Conservation (phyloP, 1,140 invertebrate species). For the Uloborus diversus region DNA sequence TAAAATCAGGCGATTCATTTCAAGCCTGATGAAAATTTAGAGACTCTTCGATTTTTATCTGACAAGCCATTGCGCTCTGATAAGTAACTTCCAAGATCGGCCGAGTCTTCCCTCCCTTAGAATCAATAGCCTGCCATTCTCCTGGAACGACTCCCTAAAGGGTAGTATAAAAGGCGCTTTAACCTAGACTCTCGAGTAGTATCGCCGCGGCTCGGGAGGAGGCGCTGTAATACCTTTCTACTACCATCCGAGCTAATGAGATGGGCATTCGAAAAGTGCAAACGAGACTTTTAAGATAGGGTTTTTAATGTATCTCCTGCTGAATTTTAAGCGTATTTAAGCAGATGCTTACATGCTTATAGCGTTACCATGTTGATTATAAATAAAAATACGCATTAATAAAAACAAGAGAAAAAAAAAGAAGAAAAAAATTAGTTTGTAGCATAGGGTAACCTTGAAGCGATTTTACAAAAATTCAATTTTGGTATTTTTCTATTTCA, state of each 20-base stretch:
- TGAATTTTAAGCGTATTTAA: constrained; percentile 21
- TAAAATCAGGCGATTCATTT: constrained; percentile 20
- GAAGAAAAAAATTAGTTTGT: no score
- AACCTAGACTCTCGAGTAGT: neutral
- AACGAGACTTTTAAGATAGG: constrained; percentile 16
- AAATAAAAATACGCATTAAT: no score
- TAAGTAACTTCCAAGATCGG: constrained; percentile 34
- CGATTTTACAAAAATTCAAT: no score
- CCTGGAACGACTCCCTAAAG: constrained; percentile 18
- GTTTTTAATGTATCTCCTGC: constrained; percentile 38
- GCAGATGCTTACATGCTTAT: no score
- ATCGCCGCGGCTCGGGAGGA: neutral
- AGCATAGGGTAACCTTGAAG: no score
- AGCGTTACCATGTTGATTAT: no score
- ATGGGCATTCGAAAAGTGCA: constrained; percentile 8
- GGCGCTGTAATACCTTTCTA: neutral
- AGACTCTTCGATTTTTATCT: constrained; percentile 44
- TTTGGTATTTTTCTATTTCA: no score
- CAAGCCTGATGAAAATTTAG: constrained; percentile 37
- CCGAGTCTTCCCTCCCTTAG: neutral
- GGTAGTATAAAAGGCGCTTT: constrained; percentile 44
- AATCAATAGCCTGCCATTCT: constrained; percentile 34
- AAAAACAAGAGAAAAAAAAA: no score
- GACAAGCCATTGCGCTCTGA: constrained; percentile 18
- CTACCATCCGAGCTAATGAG: constrained; percentile 12